Evolutionary conservation across 1,140 invertebrate genomes (phyloP), one percentile per base, ranked within the genome.

Genomic region (Drosophila mojavensis): DNA sequence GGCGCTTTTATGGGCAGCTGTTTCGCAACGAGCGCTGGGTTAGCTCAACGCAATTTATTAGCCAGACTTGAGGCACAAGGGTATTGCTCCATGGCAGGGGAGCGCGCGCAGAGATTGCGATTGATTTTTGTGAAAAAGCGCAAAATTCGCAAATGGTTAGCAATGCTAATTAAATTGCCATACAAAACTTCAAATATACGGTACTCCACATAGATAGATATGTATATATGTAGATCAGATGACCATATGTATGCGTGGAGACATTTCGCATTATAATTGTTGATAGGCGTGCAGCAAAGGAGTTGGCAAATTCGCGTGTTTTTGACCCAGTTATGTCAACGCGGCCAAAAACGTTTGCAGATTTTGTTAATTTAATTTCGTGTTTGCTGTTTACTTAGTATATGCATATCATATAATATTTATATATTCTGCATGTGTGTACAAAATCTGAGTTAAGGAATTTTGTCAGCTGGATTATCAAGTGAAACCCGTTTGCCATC

Each of bases 21-120:
- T 78, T 78, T 78, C 60, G 65, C 75, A 78, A 78, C 69, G 39
- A 64, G 56, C 43, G 59, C 36, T 67, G 59, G 58, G 70, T 68
- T 74, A 45, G 55, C 43, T 75, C 75, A 61, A 64, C 59, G 62
- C 76, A 76, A 79, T 79, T 79, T 79, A 79, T 79, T 79, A 75
- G 76, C 73, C 47, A 76, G 62, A 76, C 76, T 75, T 71, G 62
- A 75, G 55, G 58, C 72, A 79, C 76, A 78, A 78, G 76, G 72
- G 76, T 75, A 71, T 78, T 75, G 76, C 65, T 53, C 54, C 53
- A 77, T 30, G n/a, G 28, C 54, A 59, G 20, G 9, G 36, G 24
- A 17, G 47, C 60, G 36, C 17, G 48, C 9, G 39, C 60, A 20
- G 17, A 77, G 39, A 58, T 50, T 20, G 60, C 66, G 76, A 71